Percentiles rank a stretch among this genome's conserved stretches.
Conservation (phyloP, 2,113 vertebrate species). For the Barnardius zonarius region DNA sequence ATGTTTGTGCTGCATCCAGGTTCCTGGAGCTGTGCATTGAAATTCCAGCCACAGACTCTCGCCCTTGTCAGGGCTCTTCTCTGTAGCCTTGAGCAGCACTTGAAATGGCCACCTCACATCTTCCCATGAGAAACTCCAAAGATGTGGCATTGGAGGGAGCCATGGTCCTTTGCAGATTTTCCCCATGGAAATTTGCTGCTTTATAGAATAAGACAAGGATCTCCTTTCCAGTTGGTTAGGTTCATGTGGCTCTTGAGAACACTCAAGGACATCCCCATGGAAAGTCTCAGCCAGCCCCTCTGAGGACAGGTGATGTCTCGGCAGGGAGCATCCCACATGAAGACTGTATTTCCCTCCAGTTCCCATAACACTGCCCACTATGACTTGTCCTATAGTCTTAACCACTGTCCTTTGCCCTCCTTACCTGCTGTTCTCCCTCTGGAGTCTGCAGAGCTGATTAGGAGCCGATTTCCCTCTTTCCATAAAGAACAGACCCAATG, state of each 20-base stretch:
- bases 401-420: background rate
- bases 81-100: background rate
- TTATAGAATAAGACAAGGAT: background rate
- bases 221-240: background rate
- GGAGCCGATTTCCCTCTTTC: background rate
- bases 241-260: background rate
- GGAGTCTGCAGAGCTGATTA: background rate
- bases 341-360: accelerated
- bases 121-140: background rate
- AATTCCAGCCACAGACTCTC: background rate
- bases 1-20: conserved; percentile 53
- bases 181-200: background rate
- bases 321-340: background rate
- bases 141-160: background rate
- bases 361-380: background rate
- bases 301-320: background rate
- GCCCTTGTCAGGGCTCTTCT: background rate
- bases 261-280: background rate
- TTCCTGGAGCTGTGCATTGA: background rate
- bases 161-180: background rate
- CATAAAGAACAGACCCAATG: background rate
- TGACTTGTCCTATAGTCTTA: background rate
- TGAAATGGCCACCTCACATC: background rate
- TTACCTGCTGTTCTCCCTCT: background rate
- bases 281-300: background rate